Percentiles rank a stretch among this genome's conserved stretches.
phyloP scores from a whole-genome alignment of 2,113 vertebrate species.

The Corapipo altera region DNA sequence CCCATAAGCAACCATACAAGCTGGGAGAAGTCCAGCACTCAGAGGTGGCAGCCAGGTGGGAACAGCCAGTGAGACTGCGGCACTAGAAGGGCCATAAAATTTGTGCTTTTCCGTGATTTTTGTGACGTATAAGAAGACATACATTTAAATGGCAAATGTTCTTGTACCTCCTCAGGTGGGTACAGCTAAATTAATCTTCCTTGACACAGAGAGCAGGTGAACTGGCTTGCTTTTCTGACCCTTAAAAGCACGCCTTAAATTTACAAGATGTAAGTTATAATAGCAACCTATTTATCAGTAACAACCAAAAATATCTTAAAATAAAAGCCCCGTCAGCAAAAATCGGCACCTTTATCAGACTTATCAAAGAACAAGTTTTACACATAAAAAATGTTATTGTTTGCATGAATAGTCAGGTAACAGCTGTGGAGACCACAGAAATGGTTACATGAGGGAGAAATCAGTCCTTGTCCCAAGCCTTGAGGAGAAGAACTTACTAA shows the following conservation, averaged over 20 bases:
- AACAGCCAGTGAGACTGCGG: not conserved
- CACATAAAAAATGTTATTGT: not conserved
- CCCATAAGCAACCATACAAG: not conserved
- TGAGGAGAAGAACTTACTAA: not conserved
- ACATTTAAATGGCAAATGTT: not conserved
- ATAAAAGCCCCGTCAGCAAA: not conserved
- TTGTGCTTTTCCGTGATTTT: not conserved
- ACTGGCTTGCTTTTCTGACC: not conserved
- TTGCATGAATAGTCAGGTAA: not conserved
- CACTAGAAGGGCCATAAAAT: not conserved
- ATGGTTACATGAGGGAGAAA: not conserved
- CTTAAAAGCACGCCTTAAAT: not conserved
- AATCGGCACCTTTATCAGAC: not conserved
- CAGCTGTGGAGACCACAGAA: not conserved
- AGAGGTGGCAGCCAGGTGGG: not conserved
- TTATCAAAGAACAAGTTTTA: not conserved
- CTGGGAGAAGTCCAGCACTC: not conserved
- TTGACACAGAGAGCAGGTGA: not conserved
- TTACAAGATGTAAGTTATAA: not conserved
- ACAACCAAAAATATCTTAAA: not conserved
- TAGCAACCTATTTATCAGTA: not conserved
- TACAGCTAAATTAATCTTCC: not conserved
- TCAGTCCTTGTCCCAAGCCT: not conserved
- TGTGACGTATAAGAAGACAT: not conserved
- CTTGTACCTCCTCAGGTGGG: not conserved